Base-by-base conservation (phyloP, 1,140 invertebrate genomes). In the Aphelenchoides fujianensis region DNA sequence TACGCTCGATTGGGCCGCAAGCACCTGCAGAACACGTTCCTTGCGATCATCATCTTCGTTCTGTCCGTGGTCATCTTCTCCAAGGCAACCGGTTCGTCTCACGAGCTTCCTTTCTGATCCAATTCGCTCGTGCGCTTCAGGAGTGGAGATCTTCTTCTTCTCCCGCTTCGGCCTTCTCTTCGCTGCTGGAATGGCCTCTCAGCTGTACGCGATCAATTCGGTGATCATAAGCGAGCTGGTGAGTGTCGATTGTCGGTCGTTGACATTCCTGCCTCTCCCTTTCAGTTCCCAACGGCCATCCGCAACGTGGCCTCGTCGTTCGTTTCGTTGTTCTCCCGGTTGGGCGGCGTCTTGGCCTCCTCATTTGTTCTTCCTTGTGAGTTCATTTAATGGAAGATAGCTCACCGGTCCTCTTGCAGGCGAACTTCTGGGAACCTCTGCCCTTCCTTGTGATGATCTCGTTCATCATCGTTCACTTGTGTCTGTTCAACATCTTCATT, bases 311-410 rank as follows among this genome's bases (percentile, higher is more conserved):
- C 76, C 31, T 52, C 67, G 41, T 79, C 75, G 34, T 82, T 78
- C 66, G 57, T 54, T n/a, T 41, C 37, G 23, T 32, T 82, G 36
- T 76, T 63, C 41, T 78, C 59, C 23, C 28, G 79, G 35, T 52
- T 68, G 3, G 76, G 76, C 9, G 75, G 34, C 2, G 63, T 78
- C 23, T 3, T 83, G 5, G 73, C 76, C 0, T 80, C 76, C 5
- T 59, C n/a, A 81, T 61, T 36, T 78, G 19, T 82, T 78, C 74
- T 59, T 80, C 53, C 23, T 82, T n/a, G n/a, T n/a, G n/a, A n/a
- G n/a, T n/a, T n/a, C n/a, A n/a, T n/a, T n/a, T n/a, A n/a, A n/a
- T n/a, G n/a, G n/a, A n/a, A n/a, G n/a, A n/a, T n/a, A n/a, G n/a
- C n/a, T n/a, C n/a, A n/a, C n/a, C n/a, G n/a, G n/a, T n/a, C n/a